Evolutionary conservation across 2,113 vertebrate genomes (phyloP).

Genomic region (Syngnathus floridae): DNA sequence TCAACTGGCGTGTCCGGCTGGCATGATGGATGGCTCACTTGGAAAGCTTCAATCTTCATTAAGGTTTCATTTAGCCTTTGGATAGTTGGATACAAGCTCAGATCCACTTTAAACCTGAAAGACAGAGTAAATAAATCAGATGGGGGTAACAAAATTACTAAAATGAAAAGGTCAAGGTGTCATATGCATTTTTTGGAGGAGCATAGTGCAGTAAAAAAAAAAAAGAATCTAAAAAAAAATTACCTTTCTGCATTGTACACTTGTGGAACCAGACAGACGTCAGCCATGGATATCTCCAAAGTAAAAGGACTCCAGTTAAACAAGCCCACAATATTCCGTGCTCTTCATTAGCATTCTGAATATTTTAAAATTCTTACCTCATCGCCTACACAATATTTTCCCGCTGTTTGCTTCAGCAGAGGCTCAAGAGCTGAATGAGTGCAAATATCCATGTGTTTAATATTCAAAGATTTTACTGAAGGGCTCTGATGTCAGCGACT

Average conservation of each 20-base stretch:
- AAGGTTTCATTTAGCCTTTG: slow-evolving; percentile 79
- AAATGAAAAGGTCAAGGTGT: neutral
- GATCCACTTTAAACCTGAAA: slow-evolving; percentile 84
- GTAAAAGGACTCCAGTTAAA: neutral
- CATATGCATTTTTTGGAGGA: neutral
- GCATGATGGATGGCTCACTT: slow-evolving; percentile 77
- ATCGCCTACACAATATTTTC: slow-evolving; percentile 83
- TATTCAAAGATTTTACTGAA: slow-evolving; percentile 1
- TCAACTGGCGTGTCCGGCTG: slow-evolving; percentile 89
- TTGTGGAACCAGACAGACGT: slow-evolving; percentile 90
- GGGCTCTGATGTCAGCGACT: slow-evolving; percentile 14
- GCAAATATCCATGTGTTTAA: neutral
- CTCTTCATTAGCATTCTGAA: neutral
- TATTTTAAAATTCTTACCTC: slow-evolving; percentile 72
- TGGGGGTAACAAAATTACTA: neutral
- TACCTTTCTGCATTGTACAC: slow-evolving; percentile 93
- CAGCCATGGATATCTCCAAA: slow-evolving; percentile 89
- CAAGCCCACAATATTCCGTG: neutral
- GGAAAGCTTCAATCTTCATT: slow-evolving; percentile 82
- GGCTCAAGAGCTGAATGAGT: slow-evolving; percentile 79
- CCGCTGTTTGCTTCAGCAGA: slow-evolving; percentile 79
- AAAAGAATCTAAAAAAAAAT: neutral
- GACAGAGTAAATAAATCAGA: neutral
- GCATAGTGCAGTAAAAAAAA: neutral
- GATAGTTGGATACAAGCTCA: slow-evolving; percentile 80